These are phyloP conservation scores for Parazoanthus atlanticus DNA, from an alignment of 92 coral and sea anemone genomes.

Conservation along the genomic window DNA sequence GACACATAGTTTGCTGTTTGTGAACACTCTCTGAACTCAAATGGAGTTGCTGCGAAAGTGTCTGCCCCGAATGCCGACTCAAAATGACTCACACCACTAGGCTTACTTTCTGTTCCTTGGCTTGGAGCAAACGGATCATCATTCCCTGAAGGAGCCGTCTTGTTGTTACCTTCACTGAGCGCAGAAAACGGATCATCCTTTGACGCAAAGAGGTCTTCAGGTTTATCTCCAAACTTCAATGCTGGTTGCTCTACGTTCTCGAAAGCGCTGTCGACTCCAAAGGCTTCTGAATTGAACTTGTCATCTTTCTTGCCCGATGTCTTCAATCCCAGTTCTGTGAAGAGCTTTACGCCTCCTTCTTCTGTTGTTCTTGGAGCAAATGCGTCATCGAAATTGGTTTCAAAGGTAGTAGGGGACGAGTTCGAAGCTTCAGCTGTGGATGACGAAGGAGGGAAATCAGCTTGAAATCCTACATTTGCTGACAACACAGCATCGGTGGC, in stretches of 20 bases:
- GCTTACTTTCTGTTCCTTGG: constrained; percentile 30
- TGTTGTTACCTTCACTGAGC: constrained; percentile 14
- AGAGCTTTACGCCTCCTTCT: not conserved
- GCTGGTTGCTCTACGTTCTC: not conserved
- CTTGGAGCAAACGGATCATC: constrained; percentile 82
- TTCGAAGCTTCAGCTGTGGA: constrained; percentile 1
- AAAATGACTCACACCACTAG: constrained; percentile 50
- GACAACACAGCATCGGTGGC: not conserved
- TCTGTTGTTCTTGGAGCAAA: not conserved
- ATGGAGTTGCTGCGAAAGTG: constrained; percentile 35
- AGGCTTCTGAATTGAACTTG: not conserved
- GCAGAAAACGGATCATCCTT: constrained; percentile 10
- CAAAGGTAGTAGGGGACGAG: not conserved
- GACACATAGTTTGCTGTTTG: not conserved
- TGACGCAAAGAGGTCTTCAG: constrained; percentile 16
- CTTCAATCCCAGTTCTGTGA: not conserved
- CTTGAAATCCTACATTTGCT: not conserved
- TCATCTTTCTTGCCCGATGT: not conserved
- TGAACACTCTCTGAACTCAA: constrained; percentile 22
- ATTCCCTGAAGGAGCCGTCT: constrained; percentile 7
- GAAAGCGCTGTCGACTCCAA: not conserved
- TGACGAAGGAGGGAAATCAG: constrained; percentile 1
- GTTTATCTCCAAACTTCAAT: not conserved
- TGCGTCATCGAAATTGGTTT: constrained; percentile 26
- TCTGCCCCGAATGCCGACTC: constrained; percentile 66